These are phyloP conservation scores for Caenorhabditis sp. DNA, from an alignment of 2,888 invertebrate species.

Conservation along the genomic window DNA sequence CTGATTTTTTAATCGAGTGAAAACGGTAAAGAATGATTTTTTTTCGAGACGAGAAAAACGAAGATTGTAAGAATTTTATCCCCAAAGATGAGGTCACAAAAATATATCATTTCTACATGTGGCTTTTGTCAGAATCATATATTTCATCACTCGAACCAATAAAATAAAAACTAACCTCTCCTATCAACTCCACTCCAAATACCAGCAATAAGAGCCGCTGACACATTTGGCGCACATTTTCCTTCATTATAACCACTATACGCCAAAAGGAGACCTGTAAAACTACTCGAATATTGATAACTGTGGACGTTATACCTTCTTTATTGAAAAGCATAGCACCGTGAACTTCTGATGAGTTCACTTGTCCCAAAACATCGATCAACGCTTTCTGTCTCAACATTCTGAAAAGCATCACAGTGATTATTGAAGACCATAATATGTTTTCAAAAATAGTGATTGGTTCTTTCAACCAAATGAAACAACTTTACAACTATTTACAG, in stretches of 20 bases:
- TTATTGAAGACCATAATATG: too few relatives aligned
- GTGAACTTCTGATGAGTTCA: slow-evolving; percentile 49
- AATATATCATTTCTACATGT: too few relatives aligned
- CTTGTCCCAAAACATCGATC: slow-evolving; percentile 54
- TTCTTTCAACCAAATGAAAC: too few relatives aligned
- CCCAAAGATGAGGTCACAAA: too few relatives aligned
- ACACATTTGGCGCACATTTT: slow-evolving; percentile 41
- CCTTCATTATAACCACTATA: slow-evolving; percentile 48
- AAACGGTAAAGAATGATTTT: too few relatives aligned
- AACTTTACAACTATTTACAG: too few relatives aligned
- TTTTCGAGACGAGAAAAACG: too few relatives aligned
- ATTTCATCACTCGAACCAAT: too few relatives aligned
- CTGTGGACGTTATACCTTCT: slow-evolving; percentile 26
- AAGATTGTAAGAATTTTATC: too few relatives aligned
- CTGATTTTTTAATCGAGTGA: too few relatives aligned
- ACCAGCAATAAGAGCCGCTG: slow-evolving; percentile 48
- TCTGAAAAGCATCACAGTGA: background rate
- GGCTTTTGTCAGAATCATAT: too few relatives aligned
- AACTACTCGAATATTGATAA: background rate
- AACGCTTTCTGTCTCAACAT: slow-evolving; percentile 58
- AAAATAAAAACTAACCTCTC: slow-evolving; percentile 25
- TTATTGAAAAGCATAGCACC: slow-evolving; percentile 53
- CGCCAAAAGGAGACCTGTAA: slow-evolving; percentile 51
- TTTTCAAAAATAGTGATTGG: too few relatives aligned
- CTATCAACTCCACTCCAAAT: slow-evolving; percentile 53